Evolutionary conservation across 2,888 invertebrate species (phyloP).

Genomic region (Tinea semifulvella): DNA sequence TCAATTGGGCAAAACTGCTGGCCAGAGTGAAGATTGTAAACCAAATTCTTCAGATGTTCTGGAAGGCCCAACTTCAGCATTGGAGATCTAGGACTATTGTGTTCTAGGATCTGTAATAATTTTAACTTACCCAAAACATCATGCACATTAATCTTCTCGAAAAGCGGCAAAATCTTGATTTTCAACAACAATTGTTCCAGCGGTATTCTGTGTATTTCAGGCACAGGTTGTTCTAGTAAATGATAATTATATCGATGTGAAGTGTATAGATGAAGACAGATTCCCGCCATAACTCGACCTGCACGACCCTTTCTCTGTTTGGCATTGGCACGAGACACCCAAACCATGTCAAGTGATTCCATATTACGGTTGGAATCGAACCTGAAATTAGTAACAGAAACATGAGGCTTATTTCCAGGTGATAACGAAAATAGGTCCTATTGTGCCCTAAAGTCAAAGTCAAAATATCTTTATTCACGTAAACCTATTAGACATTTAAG

Average conservation of each 20-base stretch:
- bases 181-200: conserved; percentile 83
- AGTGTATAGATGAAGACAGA: conserved; percentile 88
- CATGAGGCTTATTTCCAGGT: background rate
- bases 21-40: no score
- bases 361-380: conserved; percentile 86
- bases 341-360: conserved; percentile 86
- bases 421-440: no score
- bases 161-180: conserved; percentile 73
- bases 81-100: no score
- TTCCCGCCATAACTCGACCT: conserved; percentile 89
- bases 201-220: conserved; percentile 91
- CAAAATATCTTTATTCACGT: no score
- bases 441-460: no score
- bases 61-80: no score
- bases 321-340: conserved; percentile 92
- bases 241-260: conserved; percentile 73
- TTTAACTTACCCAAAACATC: conserved; percentile 56
- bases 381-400: conserved; percentile 33
- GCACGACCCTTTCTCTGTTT: conserved; percentile 90
- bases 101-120: background rate
- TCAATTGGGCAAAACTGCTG: no score
- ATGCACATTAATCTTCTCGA: conserved; percentile 54
- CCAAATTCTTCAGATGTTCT: no score
- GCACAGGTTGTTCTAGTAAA: conserved; percentile 78
- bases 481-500: no score